Conservation (phyloP, 2,113 vertebrate genomes). For the Recurvirostra avosetta region DNA sequence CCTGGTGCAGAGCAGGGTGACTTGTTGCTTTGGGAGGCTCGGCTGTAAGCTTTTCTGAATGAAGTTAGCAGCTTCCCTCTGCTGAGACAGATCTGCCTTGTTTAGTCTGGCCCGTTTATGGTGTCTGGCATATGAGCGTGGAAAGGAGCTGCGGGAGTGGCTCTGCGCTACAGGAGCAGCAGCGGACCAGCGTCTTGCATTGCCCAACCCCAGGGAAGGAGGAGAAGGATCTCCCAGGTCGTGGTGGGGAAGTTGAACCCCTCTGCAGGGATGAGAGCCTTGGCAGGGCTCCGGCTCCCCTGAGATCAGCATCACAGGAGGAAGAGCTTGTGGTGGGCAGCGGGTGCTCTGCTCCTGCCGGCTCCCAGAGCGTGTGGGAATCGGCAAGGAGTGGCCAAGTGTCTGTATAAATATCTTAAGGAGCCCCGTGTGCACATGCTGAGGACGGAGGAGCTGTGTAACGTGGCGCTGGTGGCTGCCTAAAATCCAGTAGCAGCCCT, state of each 20-base stretch:
- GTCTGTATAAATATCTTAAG: rapidly evolving
- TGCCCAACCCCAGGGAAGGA: background rate
- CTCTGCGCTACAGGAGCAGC: background rate
- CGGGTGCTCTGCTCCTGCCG: background rate
- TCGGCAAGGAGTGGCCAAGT: rapidly evolving
- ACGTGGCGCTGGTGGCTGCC: background rate
- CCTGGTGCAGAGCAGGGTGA: rapidly evolving
- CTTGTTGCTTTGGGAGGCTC: background rate
- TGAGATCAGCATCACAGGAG: rapidly evolving
- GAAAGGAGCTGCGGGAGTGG: background rate
- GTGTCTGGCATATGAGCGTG: background rate
- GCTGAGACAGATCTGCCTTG: background rate
- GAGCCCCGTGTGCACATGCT: rapidly evolving
- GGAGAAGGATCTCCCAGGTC: background rate
- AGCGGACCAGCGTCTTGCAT: rapidly evolving
- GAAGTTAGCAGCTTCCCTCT: background rate
- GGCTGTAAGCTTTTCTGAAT: background rate
- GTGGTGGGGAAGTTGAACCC: background rate
- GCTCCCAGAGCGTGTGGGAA: background rate
- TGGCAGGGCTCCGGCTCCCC: background rate
- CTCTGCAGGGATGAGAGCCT: background rate
- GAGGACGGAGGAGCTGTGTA: background rate
- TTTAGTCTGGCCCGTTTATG: background rate
- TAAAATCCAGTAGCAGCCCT: background rate
- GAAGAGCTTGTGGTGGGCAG: background rate